Base-by-base conservation (phyloP, 2,797 vertebrate genomes). In the Eleutherodactylus coqui region DNA sequence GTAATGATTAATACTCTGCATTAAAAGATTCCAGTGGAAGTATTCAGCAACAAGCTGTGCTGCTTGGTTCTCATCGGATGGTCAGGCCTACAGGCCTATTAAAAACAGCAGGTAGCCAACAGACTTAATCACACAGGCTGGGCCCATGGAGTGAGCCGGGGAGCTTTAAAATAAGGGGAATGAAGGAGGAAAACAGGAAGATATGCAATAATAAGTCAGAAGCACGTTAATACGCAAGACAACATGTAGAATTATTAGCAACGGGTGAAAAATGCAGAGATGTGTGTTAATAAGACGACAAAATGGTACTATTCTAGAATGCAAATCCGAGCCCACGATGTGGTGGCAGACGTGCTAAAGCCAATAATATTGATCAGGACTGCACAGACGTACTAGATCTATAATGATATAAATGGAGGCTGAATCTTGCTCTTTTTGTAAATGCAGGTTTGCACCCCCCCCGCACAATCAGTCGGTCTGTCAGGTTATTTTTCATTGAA, bases 11-110 rank as follows among this genome's bases (percentile, higher is more conserved):
- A 96, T 96, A 91, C 91, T 67, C 89, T 91, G 92, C 95, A 96
- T 97, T 95, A 95, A 94, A 94, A 94, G 96, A 96, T 95, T 95
- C 95, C 93, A 92, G 93, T 88, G 91, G 92, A 94, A 92, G 94
- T 90, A 91, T 91, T 92, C 90, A 92, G 91, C 92, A 86, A 90
- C 92, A 92, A 91, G 94, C 95, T 94, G 95, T 92, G 94, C 92
- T 83, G 88, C 93, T 90, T 92, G 90, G 91, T 93, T 94, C 93
- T 94, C 93, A 93, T 95, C 94, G 94, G 93, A 94, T 90, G 93
- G 93, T 90, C 92, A 90, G 88, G 92, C 90, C 93, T 87, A 91
- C 92, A 90, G 92, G 91, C 91, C 92, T 92, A 95, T 94, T 96
- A 95, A 93, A 93, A 93, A 94, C 95, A 94, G 94, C 94, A 87